phyloP scores from a whole-genome alignment of 2,888 invertebrate genomes.

The Nebria salina region DNA sequence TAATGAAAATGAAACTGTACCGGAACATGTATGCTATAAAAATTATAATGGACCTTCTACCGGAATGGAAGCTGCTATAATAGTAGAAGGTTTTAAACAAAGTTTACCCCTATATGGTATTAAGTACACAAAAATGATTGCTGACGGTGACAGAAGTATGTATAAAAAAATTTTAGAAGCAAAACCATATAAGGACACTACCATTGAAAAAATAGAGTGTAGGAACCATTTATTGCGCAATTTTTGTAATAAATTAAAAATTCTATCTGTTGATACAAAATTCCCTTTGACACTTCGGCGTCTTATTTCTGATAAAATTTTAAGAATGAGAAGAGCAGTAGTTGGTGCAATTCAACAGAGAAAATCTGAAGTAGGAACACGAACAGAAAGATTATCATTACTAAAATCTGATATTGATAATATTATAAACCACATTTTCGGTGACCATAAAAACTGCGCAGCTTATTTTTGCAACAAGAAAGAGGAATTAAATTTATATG shows the following conservation, averaged over 20 bases:
- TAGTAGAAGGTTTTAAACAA: constrained; percentile 11
- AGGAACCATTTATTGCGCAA: constrained; percentile 11
- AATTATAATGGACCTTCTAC: constrained; percentile 13
- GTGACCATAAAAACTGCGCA: constrained; percentile 10
- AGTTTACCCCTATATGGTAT: not conserved
- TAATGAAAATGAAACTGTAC: no score
- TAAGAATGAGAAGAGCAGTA: not conserved
- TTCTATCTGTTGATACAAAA: not conserved
- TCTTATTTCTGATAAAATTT: not conserved
- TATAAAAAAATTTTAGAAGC: constrained; percentile 12
- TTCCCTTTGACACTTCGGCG: not conserved
- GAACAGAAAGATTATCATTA: not conserved
- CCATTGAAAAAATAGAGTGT: constrained; percentile 16
- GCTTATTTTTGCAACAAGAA: constrained; percentile 22
- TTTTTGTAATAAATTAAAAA: constrained; percentile 13
- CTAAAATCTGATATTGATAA: constrained; percentile 20
- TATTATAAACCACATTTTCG: constrained; percentile 23
- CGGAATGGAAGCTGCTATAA: constrained; percentile 7
- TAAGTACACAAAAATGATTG: constrained; percentile 5
- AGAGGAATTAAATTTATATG: not conserved
- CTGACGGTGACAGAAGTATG: constrained; percentile 9
- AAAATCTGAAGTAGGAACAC: not conserved
- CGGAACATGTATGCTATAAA: constrained; percentile 15
- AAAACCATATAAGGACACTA: not conserved
- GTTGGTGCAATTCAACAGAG: not conserved